Base-by-base conservation (phyloP, 1,140 invertebrate genomes). In the Euglossa dilemma region DNA sequence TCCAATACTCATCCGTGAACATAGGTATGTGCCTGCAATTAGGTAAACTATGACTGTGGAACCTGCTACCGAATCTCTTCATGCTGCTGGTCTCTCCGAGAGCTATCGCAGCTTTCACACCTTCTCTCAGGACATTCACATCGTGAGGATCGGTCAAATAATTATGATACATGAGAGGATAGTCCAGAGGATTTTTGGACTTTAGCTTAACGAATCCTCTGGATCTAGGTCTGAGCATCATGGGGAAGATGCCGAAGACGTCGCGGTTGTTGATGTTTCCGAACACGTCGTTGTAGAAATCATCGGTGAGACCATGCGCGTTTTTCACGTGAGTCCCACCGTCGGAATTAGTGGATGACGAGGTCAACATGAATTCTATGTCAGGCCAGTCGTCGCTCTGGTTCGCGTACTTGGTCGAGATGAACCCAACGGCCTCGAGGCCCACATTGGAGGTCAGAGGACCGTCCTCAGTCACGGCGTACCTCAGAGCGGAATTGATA, bases 141-240 rank as follows among this genome's bases (percentile, higher is more conserved):
- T 98, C 98, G 47, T 97, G 96, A 0, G 96, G 96, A 93, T 98
- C 96, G 0, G 97, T 97, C 52, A 99, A 93, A 90, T 99, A 99
- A 90, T 98, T 98, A 87, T 98, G 98, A 88, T 97, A 97, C 76
- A 99, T 95, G 7, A 98, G 92, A 0, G 98, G 98, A 93, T 98
- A 97, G 7, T 97, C 96, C 9, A 97, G 93, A 0, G 98, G 98
- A 94, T 99, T 97, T 54, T 96, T 97, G 0, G 96, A 96, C 28
- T 95, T 95, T 0, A 99, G 91, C 87, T 96, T 96, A 1, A 99
- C 96, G 81, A 95, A 96, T 1, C 98, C 98, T n/a, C 96, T 93
- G 61, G 98, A 98, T 89, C 97, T 97, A 0, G 98, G 98, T 0
- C 98, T 94, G 66, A 99, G 91, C 95, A 98, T 97, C 97, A 98